Conservation (phyloP, 2,888 invertebrate species). For the Drosophila diplacantha region DNA sequence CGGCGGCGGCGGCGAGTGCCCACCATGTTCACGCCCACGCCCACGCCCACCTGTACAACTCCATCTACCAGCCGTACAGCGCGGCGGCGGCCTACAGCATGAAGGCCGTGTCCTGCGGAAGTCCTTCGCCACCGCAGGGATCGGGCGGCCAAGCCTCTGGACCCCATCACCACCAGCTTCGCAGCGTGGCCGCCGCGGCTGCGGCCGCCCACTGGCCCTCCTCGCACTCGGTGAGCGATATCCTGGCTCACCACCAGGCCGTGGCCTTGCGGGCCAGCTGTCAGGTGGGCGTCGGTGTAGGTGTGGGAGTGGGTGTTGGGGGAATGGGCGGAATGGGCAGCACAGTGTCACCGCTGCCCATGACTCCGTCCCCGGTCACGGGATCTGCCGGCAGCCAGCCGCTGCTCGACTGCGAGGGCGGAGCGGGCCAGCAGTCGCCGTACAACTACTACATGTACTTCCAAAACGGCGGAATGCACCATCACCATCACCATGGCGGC, state of each 20-base stretch:
- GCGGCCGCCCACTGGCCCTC: slow-evolving; percentile 77
- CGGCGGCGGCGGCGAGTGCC: slow-evolving; percentile 64
- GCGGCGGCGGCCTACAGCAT: slow-evolving; percentile 76
- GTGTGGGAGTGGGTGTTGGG: slow-evolving; percentile 16
- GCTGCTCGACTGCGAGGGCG: slow-evolving; percentile 71
- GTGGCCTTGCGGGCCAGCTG: slow-evolving; percentile 76
- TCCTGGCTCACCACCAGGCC: slow-evolving; percentile 79
- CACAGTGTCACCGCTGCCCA: slow-evolving; percentile 68
- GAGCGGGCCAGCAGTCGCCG: slow-evolving; percentile 73
- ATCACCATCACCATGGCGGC: slow-evolving; percentile 75
- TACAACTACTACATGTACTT: slow-evolving; percentile 78
- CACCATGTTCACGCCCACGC: slow-evolving; percentile 76
- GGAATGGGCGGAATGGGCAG: slow-evolving; percentile 57
- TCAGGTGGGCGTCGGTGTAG: slow-evolving; percentile 56
- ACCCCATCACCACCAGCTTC: slow-evolving; percentile 73
- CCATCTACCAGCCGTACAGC: slow-evolving; percentile 80
- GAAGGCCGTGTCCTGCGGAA: slow-evolving; percentile 76
- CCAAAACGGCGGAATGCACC: slow-evolving; percentile 77
- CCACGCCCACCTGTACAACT: slow-evolving; percentile 79
- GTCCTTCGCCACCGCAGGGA: slow-evolving; percentile 77
- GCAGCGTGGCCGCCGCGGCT: slow-evolving; percentile 69
- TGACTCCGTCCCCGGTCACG: slow-evolving; percentile 63
- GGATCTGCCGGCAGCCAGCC: slow-evolving; percentile 61
- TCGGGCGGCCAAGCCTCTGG: slow-evolving; percentile 38
- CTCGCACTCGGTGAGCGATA: slow-evolving; percentile 81